Evolutionary conservation across 2,888 invertebrate genomes (phyloP).

Genomic region (Heterodera filipjevi): DNA sequence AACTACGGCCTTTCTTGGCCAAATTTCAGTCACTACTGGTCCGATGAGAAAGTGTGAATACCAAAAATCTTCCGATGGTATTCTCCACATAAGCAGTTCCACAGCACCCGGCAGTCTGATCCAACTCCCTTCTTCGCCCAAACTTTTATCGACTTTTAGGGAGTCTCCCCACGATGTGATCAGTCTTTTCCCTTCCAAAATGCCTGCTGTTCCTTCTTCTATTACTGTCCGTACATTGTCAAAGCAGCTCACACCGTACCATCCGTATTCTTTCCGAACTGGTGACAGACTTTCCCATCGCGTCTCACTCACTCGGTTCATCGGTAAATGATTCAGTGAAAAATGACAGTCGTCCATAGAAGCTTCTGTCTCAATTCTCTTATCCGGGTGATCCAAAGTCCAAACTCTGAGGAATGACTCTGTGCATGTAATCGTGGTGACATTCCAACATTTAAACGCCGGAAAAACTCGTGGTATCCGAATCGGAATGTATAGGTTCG

Average conservation of each 20-base stretch:
- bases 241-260: background rate
- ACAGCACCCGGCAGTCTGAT: background rate
- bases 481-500: background rate
- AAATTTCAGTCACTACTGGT: background rate
- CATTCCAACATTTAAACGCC: too few relatives aligned
- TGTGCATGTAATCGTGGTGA: too few relatives aligned
- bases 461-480: too few relatives aligned
- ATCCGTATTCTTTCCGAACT: slow-evolving; percentile 1
- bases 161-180: background rate
- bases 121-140: background rate
- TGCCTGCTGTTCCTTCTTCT: slow-evolving; percentile 7
- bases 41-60: slow-evolving; percentile 6
- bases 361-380: too few relatives aligned
- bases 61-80: background rate
- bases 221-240: background rate
- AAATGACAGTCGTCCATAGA: too few relatives aligned
- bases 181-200: background rate
- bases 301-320: too few relatives aligned
- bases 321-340: too few relatives aligned
- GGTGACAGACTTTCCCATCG: too few relatives aligned
- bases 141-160: background rate
- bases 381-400: too few relatives aligned
- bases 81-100: background rate
- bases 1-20: background rate
- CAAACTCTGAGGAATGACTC: too few relatives aligned